phyloP scores from a whole-genome alignment of 2,797 vertebrate genomes.

The Myotis daubentonii region DNA sequence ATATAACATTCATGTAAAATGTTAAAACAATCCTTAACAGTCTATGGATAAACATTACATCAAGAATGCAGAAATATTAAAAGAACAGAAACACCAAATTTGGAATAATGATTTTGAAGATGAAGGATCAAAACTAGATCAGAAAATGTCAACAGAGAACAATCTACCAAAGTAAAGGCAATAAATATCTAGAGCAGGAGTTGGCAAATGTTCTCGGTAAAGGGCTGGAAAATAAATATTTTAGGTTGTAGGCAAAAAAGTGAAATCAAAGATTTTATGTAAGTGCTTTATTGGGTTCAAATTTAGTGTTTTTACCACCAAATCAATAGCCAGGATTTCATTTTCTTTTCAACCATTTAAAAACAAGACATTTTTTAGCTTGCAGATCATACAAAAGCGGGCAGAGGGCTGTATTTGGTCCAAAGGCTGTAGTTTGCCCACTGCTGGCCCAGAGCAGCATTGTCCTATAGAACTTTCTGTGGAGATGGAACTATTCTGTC shows the following conservation, averaged over 20 bases:
- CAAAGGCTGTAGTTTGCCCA: not conserved
- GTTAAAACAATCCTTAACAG: not conserved
- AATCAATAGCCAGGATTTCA: not conserved
- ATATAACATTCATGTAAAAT: not conserved
- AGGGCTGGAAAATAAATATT: not conserved
- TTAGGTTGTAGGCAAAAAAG: not conserved
- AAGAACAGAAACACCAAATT: not conserved
- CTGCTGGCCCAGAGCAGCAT: not conserved
- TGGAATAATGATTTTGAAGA: not conserved
- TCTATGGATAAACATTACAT: not conserved
- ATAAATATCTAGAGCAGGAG: not conserved
- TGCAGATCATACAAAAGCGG: not conserved
- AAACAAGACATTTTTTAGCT: not conserved
- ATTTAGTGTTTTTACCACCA: not conserved
- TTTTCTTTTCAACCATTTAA: not conserved
- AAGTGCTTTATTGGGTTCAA: not conserved
- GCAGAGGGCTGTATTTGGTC: not conserved
- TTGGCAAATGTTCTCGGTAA: not conserved
- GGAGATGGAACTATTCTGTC: not conserved
- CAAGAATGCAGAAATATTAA: conserved; percentile 7
- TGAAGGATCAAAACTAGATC: not conserved
- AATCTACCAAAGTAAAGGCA: not conserved
- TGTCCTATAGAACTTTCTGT: not conserved
- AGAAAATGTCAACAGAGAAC: not conserved
- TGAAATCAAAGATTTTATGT: not conserved